These are phyloP conservation scores for Aplysina aerophoba DNA, from an alignment of 37 sponge, comb jelly and placozoan genomes.

Conservation along the genomic window DNA sequence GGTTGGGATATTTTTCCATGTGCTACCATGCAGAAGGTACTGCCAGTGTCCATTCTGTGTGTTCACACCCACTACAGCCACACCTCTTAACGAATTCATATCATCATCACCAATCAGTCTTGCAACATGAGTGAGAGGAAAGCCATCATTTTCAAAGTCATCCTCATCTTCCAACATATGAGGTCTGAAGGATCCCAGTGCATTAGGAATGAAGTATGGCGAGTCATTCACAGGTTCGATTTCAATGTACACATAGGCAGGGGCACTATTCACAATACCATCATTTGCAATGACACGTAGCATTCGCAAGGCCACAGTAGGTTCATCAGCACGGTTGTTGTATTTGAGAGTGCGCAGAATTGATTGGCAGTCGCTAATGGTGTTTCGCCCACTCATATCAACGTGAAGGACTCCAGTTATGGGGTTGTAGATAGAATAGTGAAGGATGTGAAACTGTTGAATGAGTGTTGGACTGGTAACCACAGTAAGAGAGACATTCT, in stretches of 20 bases:
- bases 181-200: slow-evolving; percentile 40
- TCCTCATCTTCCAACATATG: slow-evolving; percentile 66
- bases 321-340: slow-evolving; percentile 88
- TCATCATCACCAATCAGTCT: slow-evolving; percentile 76
- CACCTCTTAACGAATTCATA: slow-evolving; percentile 52
- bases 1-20: slow-evolving; percentile 28
- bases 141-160: slow-evolving; percentile 47
- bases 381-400: slow-evolving; percentile 56
- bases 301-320: slow-evolving; percentile 44
- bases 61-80: slow-evolving; percentile 63
- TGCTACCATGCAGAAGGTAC: slow-evolving; percentile 41
- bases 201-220: slow-evolving; percentile 59
- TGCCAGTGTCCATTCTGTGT: slow-evolving; percentile 57
- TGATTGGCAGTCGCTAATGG: slow-evolving; percentile 62
- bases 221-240: slow-evolving; percentile 91
- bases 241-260: slow-evolving; percentile 47
- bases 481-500: slow-evolving; percentile 30
- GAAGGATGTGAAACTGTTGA: slow-evolving; percentile 16
- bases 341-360: slow-evolving; percentile 78
- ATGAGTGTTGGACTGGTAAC: background rate
- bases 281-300: slow-evolving; percentile 70
- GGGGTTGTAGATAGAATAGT: slow-evolving; percentile 6
- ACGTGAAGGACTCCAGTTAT: slow-evolving; percentile 53
- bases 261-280: slow-evolving; percentile 43
- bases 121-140: slow-evolving; percentile 35